These are phyloP conservation scores for Conus ventricosus DNA, from an alignment of 1,140 invertebrate genomes.

Conservation along the genomic window DNA sequence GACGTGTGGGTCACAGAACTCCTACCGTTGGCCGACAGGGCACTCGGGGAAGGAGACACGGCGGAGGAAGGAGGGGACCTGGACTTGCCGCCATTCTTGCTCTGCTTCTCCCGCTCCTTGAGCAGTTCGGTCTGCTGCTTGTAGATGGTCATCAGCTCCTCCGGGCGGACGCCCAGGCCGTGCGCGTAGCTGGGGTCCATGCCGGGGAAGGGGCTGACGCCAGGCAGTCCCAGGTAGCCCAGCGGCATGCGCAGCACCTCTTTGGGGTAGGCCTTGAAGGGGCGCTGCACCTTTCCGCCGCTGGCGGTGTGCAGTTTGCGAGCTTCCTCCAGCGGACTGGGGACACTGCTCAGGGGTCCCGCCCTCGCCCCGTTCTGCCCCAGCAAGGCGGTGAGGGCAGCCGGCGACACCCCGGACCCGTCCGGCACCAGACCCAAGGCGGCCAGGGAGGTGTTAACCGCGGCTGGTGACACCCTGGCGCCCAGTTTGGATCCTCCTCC, in stretches of 20 bases:
- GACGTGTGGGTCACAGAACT: neutral
- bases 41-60: constrained; percentile 1
- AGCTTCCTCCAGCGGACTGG: neutral
- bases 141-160: constrained; percentile 56
- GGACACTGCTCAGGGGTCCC: neutral
- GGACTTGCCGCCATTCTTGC: neutral
- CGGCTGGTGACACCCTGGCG: neutral
- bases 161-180: constrained; percentile 31
- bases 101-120: constrained; percentile 30
- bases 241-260: constrained; percentile 80
- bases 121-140: constrained; percentile 47
- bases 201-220: constrained; percentile 21
- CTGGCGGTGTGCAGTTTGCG: constrained; percentile 2
- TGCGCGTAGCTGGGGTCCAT: neutral
- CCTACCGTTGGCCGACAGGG: constrained; percentile 15
- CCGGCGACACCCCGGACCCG: neutral
- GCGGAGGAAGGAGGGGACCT: constrained; percentile 4
- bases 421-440: neutral
- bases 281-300: constrained; percentile 76
- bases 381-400: constrained; percentile 20
- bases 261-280: constrained; percentile 84
- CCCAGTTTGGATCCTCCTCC: neutral
- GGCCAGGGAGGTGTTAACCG: neutral
- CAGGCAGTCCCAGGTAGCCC: constrained; percentile 58
- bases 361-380: constrained; percentile 24